Evolutionary conservation across 2,113 vertebrate species (phyloP), one percentile per base, ranked within the genome.

Genomic region (Melanostigma gelatinosum): DNA sequence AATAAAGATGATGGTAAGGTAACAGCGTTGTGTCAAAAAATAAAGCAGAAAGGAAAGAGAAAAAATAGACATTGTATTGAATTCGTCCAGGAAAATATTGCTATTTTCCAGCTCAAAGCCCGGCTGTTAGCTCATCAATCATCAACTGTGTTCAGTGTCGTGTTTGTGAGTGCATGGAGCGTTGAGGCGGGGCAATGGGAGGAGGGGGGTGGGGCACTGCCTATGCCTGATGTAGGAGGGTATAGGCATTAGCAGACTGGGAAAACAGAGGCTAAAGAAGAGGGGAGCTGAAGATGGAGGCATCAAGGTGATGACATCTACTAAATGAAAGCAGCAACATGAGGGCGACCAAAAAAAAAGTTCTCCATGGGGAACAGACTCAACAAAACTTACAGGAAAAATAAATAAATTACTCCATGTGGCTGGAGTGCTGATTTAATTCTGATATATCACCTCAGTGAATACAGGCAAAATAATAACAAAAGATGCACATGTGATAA

Each of bases 51-150:
- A 36, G n/a, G 13, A 77, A 64, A 75, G 27, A 9, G 42, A 52
- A 48, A 75, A 77, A 52, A 27, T 18, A 55, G 13, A 73, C 2
- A 75, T 8, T 27, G 44, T 40, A 20, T 66, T 75, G 68, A 81
- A 89, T 82, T 77, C 68, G 84, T 85, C 79, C 80, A 79, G 74
- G 80, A 80, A 88, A 90, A 84, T 77, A 61, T 85, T 70, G 66
- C 60, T 66, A 82, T 87, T 93, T 90, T 91, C 86, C 79, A 64
- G 72, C 80, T 82, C 82, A 88, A 79, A 87, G 85, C 81, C 60
- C 40, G 42, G 62, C 64, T 83, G 83, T 86, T 85, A 87, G 83
- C 82, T 87, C 90, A 92, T 92, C 90, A 89, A 91, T 92, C 91
- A 92, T 77, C 82, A 68, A 65, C 74, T 40, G 54, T 62, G 84